Evolutionary conservation across 2,113 vertebrate genomes (phyloP), one percentile per base, ranked within the genome.

Genomic region (Istiophorus platypterus): DNA sequence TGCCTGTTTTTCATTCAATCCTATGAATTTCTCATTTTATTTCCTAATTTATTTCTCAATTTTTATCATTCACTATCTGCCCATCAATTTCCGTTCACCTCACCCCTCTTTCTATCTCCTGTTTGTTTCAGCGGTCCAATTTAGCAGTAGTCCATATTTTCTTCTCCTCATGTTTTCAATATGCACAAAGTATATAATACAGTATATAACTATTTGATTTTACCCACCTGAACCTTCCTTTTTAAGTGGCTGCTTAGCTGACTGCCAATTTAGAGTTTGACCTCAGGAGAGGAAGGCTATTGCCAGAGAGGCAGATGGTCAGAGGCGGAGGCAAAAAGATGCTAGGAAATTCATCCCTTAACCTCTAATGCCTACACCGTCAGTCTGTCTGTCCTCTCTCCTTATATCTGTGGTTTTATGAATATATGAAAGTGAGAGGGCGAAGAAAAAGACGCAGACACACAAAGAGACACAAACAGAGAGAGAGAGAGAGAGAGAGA

Each of bases 231-330:
- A 90, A 79, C 89, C 71, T 57, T 77, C 54, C 70, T 82, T 71
- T 88, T 74, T 87, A 89, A 93, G 88, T 85, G 90, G 85, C 87
- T 89, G 87, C 89, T 88, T 82, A 92, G 89, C 84, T 51, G 76
- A 82, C 88, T 89, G 88, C 88, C 85, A 85, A 91, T 90, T 90
- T 91, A 86, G 85, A 89, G 84, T 93, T 92, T 91, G 91, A 93
- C 91, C 92, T 92, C 91, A 83, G 85, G 91, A 92, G 92, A 89
- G 75, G 42, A 78, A 72, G 82, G 83, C 84, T 86, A 82, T 67
- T 90, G 91, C 91, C 91, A 92, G 84, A 91, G 90, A 90, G 90
- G 84, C 94, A 94, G 92, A 92, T 92, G 92, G 91, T 92, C 89
- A 92, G 78, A 86, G 80, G 82, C 72, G 72, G 73, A 85, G 84